Conservation (phyloP, 2,797 vertebrate species). For the Acanthornis magna region DNA sequence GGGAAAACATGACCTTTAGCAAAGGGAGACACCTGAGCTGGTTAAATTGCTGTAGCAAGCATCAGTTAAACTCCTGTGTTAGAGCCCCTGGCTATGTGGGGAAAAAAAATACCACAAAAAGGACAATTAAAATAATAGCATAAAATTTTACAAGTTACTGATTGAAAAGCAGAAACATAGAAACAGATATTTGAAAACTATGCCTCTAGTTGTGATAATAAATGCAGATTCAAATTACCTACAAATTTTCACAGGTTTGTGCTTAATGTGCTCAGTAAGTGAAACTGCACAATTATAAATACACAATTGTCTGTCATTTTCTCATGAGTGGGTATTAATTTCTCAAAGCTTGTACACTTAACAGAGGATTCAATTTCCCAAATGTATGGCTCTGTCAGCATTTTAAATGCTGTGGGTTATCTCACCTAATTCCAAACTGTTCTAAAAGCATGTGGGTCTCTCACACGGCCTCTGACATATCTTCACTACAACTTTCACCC, state of each 20-base stretch:
- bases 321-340: not conserved
- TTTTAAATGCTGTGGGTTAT: not conserved
- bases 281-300: not conserved
- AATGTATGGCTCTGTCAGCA: not conserved
- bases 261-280: not conserved
- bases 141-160: not conserved
- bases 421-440: not conserved
- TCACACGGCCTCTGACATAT: rapidly evolving
- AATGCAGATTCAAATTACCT: not conserved
- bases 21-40: not conserved
- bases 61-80: not conserved
- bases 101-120: not conserved
- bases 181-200: not conserved
- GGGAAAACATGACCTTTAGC: not conserved
- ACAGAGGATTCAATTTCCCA: not conserved
- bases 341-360: not conserved
- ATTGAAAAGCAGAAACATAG: not conserved
- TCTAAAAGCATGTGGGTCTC: not conserved
- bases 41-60: not conserved
- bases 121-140: not conserved
- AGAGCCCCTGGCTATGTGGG: not conserved
- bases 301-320: not conserved
- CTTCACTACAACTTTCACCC: not conserved
- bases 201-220: not conserved
- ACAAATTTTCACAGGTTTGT: not conserved